Evolutionary conservation across 64 coral and sea anemone species (phyloP), one percentile per base, ranked within the genome.

Genomic region (Orbicella faveolata): DNA sequence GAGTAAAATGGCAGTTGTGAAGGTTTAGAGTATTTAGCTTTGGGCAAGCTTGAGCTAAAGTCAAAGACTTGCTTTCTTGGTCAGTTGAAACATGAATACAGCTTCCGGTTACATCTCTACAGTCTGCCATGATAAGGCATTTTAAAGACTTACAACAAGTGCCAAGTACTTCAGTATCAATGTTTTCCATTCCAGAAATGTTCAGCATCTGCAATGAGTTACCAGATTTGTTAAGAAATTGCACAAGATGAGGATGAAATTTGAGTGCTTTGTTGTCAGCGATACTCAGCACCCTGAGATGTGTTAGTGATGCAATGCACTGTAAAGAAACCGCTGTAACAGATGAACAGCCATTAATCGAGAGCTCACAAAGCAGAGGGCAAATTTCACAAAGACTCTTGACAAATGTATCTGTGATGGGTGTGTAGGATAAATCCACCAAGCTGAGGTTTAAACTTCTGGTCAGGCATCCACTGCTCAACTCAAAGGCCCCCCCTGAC

Each of bases 181-280:
- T 16, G 34, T 74, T 74, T 75, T 63, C 34, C 88, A 93, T n/a
- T 44, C 63, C 80, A 6, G 91, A 93, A 37, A 93, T 54, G 48
- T 93, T 44, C 20, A 93, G 86, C 4, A 23, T 41, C 75, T 88
- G 34, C 61, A 93, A 65, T 33, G 36, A 76, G 7, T 53, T 39
- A 66, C 86, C 91, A 93, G 76, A 76, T 74, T 93, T 88, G 25
- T 48, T 33, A n/a, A 93, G 78, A 75, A 93, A 93, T 19, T 78
- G 86, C 21, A 73, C 76, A 73, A 93, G 34, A 68, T 88, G n/a
- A 35, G 91, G 64, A 34, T 41, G 66, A 75, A 93, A 93, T 82
- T 70, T 52, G 26, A 93, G 64, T 57, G 80, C 20, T 11, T 57
- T 61, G 64, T 93, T 81, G 5, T 36, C 77, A 53, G 85, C 91